phyloP scores from a whole-genome alignment of 2,888 invertebrate species.

The Microplitis deprimator region DNA sequence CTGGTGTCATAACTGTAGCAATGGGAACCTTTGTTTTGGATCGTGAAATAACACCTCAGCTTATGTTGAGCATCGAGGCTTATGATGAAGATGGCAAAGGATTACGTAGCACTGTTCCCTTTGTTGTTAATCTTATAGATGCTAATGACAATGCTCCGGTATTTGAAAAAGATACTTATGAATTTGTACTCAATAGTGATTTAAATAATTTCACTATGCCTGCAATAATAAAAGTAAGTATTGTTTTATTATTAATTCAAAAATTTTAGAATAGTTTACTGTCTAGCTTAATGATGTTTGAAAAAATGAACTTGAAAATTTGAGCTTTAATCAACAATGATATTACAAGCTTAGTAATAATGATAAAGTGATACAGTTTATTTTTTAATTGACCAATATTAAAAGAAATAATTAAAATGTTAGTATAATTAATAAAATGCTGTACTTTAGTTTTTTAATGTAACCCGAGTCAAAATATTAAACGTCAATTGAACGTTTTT shows the following conservation, averaged over 20 bases:
- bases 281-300: too few species aligned
- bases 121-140: conserved; percentile 82
- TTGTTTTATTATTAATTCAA: not conserved
- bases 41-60: conserved; percentile 83
- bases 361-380: too few species aligned
- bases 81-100: conserved; percentile 89
- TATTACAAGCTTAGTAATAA: too few species aligned
- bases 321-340: too few species aligned
- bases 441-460: too few species aligned
- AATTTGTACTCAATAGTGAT: conserved; percentile 84
- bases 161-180: conserved; percentile 85
- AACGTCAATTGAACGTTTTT: too few species aligned
- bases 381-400: too few species aligned
- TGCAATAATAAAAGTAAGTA: conserved; percentile 79
- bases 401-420: too few species aligned
- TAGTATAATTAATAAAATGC: too few species aligned
- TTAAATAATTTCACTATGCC: conserved; percentile 83
- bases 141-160: conserved; percentile 90
- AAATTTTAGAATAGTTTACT: not conserved
- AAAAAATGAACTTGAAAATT: too few species aligned
- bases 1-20: conserved; percentile 86
- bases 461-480: too few species aligned
- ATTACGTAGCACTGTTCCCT: conserved; percentile 80
- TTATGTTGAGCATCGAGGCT: conserved; percentile 88
- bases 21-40: conserved; percentile 83